These are phyloP conservation scores for Oceanodroma leucorhoa DNA, from an alignment of 2,797 vertebrate species.

Conservation along the genomic window DNA sequence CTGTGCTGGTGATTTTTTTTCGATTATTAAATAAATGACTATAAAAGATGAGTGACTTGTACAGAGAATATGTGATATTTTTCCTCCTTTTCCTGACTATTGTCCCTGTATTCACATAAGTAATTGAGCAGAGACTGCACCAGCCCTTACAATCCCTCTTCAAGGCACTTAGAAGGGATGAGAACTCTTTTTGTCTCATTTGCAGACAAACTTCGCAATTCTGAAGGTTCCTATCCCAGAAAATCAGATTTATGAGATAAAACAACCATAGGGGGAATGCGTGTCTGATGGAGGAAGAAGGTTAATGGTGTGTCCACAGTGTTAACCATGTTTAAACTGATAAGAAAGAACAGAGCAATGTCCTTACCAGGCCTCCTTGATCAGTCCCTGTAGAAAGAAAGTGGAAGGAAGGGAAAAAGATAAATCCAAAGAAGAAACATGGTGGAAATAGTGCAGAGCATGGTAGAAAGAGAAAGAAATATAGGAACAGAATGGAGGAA, in stretches of 20 bases:
- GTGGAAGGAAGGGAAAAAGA: neutral
- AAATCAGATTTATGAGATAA: constrained; percentile 22
- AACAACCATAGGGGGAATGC: neutral
- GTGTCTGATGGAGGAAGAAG: neutral
- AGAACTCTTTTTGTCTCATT: constrained; percentile 31
- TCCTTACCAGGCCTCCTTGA: neutral
- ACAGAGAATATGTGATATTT: neutral
- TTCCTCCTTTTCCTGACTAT: neutral
- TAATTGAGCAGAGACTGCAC: neutral
- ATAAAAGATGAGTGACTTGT: neutral
- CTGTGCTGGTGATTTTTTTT: neutral
- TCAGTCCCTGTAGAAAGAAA: neutral
- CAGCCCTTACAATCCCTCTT: constrained; percentile 1
- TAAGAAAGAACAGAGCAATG: neutral
- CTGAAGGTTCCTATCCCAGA: neutral
- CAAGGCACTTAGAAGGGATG: constrained; percentile 13
- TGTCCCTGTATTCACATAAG: neutral
- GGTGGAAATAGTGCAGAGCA: neutral
- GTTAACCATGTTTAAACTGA: neutral
- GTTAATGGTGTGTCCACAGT: neutral
- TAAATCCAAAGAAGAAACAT: neutral
- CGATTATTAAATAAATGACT: neutral
- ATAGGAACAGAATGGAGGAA: neutral
- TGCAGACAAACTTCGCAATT: constrained; percentile 7
- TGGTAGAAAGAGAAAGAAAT: neutral